These are phyloP conservation scores for Sterrhoptilus dennistouni DNA, from an alignment of 2,113 vertebrate genomes.

Conservation along the genomic window DNA sequence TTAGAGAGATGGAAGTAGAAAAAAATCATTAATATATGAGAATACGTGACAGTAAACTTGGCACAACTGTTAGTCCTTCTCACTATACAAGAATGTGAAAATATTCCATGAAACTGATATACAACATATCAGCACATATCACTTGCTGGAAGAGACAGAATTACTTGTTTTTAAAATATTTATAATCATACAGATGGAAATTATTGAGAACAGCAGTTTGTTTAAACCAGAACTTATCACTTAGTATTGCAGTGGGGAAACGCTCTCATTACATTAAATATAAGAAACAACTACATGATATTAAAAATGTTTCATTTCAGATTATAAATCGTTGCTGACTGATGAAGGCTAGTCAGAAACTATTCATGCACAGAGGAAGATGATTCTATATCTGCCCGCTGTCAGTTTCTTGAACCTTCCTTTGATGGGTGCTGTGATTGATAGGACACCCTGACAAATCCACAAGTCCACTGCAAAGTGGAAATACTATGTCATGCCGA, in stretches of 20 bases:
- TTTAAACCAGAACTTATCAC: slow-evolving; percentile 26
- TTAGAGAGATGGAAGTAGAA: neutral
- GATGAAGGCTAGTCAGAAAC: neutral
- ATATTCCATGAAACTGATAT: slow-evolving; percentile 53
- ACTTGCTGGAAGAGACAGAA: slow-evolving; percentile 24
- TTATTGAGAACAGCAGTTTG: slow-evolving; percentile 42
- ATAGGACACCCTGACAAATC: neutral
- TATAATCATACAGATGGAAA: slow-evolving; percentile 45
- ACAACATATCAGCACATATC: slow-evolving; percentile 51
- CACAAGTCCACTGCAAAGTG: neutral
- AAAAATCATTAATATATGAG: slow-evolving; percentile 14
- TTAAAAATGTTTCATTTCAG: neutral
- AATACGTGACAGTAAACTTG: neutral
- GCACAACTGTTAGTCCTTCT: slow-evolving; percentile 52
- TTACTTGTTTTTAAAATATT: slow-evolving; percentile 55
- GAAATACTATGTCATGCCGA: neutral
- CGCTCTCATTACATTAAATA: neutral
- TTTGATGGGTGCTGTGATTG: neutral
- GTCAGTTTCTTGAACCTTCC: neutral
- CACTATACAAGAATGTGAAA: slow-evolving; percentile 28
- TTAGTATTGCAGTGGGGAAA: neutral
- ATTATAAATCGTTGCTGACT: neutral
- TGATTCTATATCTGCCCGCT: neutral
- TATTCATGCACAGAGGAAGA: neutral
- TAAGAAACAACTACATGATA: neutral